Conservation (phyloP, 2,797 vertebrate genomes). For the Coccyzus lansbergi region DNA sequence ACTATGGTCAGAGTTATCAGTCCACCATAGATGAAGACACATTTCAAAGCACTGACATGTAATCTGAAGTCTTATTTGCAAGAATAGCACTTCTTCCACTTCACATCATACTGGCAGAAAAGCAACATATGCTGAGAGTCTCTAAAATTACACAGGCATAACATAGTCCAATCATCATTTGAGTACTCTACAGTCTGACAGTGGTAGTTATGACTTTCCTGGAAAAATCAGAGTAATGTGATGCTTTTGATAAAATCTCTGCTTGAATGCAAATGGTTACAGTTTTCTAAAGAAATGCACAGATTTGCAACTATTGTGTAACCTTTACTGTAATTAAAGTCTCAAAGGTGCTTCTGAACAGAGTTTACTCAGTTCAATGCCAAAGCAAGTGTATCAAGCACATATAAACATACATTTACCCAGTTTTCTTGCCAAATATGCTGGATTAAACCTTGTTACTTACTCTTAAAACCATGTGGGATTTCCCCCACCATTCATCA, state of each 20-base stretch:
- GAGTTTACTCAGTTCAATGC: background rate
- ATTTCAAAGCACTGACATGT: background rate
- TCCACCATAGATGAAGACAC: background rate
- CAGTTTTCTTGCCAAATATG: background rate
- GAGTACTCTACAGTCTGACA: background rate
- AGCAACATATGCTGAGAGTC: background rate
- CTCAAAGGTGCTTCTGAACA: background rate
- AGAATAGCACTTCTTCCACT: background rate
- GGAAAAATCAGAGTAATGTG: background rate
- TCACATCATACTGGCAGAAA: background rate
- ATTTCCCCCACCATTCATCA: background rate
- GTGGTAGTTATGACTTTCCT: background rate
- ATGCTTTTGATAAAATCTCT: background rate
- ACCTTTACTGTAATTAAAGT: rapidly evolving
- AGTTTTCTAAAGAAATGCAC: background rate
- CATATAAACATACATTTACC: rapidly evolving
- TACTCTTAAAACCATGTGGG: background rate
- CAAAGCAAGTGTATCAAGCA: background rate
- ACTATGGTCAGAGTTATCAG: too few species aligned
- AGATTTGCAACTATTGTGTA: background rate
- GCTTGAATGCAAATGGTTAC: background rate
- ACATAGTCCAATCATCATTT: background rate
- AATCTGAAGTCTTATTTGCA: background rate
- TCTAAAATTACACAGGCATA: background rate
- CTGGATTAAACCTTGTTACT: background rate